These are phyloP conservation scores for Epizoanthus rinbou DNA, from an alignment of 92 coral and sea anemone genomes.

Conservation along the genomic window DNA sequence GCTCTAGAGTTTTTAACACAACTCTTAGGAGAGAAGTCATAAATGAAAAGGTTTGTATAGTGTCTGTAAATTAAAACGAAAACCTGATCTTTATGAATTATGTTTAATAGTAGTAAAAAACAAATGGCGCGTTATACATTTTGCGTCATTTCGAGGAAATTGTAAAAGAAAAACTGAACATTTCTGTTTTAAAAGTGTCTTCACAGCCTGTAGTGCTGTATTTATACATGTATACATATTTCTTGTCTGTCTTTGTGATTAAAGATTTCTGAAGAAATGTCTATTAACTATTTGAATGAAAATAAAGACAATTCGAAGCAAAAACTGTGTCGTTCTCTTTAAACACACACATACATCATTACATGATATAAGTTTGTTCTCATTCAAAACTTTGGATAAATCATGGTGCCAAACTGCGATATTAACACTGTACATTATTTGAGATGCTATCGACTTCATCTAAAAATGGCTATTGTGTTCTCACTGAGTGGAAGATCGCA, in stretches of 20 bases:
- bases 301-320: slow-evolving; percentile 20
- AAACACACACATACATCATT: too few relatives aligned
- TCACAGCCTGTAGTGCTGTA: too few relatives aligned
- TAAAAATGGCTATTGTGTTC: background rate
- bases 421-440: background rate
- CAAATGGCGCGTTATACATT: background rate
- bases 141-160: background rate
- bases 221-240: background rate
- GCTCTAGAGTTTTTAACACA: slow-evolving; percentile 1
- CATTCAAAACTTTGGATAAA: background rate
- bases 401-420: background rate
- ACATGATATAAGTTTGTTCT: too few relatives aligned
- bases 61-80: slow-evolving; percentile 25
- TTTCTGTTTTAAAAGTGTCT: slow-evolving; percentile 4
- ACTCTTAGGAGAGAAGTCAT: background rate
- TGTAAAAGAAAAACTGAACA: background rate
- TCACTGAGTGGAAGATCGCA: background rate
- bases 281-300: slow-evolving; percentile 29
- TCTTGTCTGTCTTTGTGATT: slow-evolving; percentile 21
- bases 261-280: background rate
- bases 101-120: background rate
- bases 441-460: background rate
- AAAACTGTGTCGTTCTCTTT: background rate
- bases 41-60: slow-evolving; percentile 7
- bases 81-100: background rate